Conservation (phyloP, 2,888 invertebrate species). For the Synanthedon vespiformis region DNA sequence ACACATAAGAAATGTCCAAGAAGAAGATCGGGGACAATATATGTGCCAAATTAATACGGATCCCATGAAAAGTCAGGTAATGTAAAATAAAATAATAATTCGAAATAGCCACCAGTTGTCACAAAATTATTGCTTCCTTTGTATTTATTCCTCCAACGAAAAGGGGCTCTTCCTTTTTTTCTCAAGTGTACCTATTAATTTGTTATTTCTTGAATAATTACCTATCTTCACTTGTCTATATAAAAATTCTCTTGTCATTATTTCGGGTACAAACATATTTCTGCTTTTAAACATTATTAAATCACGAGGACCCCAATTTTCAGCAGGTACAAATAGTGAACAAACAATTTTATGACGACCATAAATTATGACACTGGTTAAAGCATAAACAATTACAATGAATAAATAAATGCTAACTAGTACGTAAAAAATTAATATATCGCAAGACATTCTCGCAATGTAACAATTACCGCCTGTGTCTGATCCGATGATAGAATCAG, state of each 20-base stretch:
- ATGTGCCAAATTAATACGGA: conserved; percentile 97
- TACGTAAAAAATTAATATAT: conserved; percentile 27
- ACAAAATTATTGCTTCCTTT: conserved; percentile 11
- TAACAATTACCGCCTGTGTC: conserved; percentile 21
- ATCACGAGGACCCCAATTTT: conserved; percentile 49
- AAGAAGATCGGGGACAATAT: conserved; percentile 90
- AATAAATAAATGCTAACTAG: conserved; percentile 26
- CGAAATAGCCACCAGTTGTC: neutral
- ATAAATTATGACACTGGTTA: conserved; percentile 23
- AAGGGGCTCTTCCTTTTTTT: no score
- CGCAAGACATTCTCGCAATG: conserved; percentile 12
- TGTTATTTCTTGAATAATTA: conserved; percentile 21
- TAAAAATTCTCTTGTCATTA: conserved; percentile 63
- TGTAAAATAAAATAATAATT: conserved; percentile 16
- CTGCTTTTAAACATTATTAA: conserved; percentile 44
- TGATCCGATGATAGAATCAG: conserved; percentile 13
- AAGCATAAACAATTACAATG: conserved; percentile 27
- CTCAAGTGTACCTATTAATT: no score
- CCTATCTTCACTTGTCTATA: conserved; percentile 56
- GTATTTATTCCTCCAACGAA: neutral
- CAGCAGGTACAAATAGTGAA: conserved; percentile 24
- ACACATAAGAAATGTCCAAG: conserved; percentile 86
- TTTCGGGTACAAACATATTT: conserved; percentile 59
- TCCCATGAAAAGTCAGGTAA: conserved; percentile 93
- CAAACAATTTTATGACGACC: conserved; percentile 13